Percentiles rank a stretch among this genome's conserved stretches.
Conservation (phyloP, 2,888 invertebrate genomes). For the Cordilura impudica region DNA sequence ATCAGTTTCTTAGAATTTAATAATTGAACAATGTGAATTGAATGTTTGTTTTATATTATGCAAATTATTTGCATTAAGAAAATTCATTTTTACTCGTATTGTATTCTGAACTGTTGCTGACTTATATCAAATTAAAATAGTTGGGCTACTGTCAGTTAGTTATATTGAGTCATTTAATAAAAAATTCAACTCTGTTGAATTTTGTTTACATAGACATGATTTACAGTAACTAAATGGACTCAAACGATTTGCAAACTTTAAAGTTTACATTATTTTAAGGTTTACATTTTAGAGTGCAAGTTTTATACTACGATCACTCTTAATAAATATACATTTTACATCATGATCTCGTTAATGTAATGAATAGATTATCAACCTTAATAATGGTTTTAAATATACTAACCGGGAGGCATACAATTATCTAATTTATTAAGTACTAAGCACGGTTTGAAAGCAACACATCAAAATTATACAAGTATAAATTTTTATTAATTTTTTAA, state of each 20-base stretch:
- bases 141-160: neutral
- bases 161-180: neutral
- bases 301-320: neutral
- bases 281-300: too few relatives aligned
- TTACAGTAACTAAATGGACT: too few relatives aligned
- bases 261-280: too few relatives aligned
- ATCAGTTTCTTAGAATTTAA: neutral
- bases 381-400: conserved; percentile 9
- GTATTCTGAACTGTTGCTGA: neutral
- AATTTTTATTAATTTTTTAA: conserved; percentile 62
- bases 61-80: neutral
- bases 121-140: too few relatives aligned
- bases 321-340: neutral
- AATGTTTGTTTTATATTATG: neutral
- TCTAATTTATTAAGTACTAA: conserved; percentile 33
- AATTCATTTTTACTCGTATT: neutral
- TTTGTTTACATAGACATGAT: too few relatives aligned
- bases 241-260: too few relatives aligned
- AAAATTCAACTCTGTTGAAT: too few relatives aligned
- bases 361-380: conserved; percentile 3
- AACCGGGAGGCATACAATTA: conserved; percentile 22
- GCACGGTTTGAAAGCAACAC: conserved; percentile 3
- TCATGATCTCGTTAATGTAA: neutral
- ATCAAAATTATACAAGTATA: neutral
- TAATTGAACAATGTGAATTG: neutral